Conservation (phyloP, 64 coral and sea anemone species). For the Actinia tenebrosa region DNA sequence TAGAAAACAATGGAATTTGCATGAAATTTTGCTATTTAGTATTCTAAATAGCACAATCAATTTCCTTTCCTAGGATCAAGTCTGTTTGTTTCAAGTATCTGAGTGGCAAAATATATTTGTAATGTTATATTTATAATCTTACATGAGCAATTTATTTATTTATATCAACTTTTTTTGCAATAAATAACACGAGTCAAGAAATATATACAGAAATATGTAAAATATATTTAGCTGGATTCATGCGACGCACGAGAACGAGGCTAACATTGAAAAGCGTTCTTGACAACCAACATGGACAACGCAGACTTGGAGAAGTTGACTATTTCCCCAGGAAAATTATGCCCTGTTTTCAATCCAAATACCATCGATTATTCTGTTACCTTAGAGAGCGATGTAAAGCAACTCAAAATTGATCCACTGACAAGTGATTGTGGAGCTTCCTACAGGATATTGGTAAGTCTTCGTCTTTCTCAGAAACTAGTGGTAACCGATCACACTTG, state of each 20-base stretch:
- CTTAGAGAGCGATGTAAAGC: constrained; percentile 77
- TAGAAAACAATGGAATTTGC: too few relatives aligned
- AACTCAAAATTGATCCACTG: constrained; percentile 91
- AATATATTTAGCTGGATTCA: too few relatives aligned
- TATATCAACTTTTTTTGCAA: too few relatives aligned
- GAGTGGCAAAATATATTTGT: too few relatives aligned
- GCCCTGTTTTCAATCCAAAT: constrained; percentile 75
- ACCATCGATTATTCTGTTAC: constrained; percentile 84
- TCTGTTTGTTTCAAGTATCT: too few relatives aligned
- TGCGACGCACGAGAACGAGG: constrained; percentile 7
- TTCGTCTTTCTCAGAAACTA: constrained; percentile 9
- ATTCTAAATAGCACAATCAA: too few relatives aligned
- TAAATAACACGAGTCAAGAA: too few relatives aligned
- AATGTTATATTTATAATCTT: too few relatives aligned
- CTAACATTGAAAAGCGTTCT: constrained; percentile 9
- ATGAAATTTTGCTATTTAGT: too few relatives aligned
- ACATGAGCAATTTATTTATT: too few relatives aligned
- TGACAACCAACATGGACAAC: constrained; percentile 79
- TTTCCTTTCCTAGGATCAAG: too few relatives aligned
- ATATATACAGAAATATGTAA: too few relatives aligned
- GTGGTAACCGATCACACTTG: not conserved
- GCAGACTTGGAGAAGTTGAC: constrained; percentile 71
- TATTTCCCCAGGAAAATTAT: constrained; percentile 83
- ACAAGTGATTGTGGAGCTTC: constrained; percentile 89
- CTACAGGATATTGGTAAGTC: constrained; percentile 81